Evolutionary conservation across 2,113 vertebrate genomes (phyloP), one percentile per base, ranked within the genome.

Genomic region (Megaptera novaeangliae): DNA sequence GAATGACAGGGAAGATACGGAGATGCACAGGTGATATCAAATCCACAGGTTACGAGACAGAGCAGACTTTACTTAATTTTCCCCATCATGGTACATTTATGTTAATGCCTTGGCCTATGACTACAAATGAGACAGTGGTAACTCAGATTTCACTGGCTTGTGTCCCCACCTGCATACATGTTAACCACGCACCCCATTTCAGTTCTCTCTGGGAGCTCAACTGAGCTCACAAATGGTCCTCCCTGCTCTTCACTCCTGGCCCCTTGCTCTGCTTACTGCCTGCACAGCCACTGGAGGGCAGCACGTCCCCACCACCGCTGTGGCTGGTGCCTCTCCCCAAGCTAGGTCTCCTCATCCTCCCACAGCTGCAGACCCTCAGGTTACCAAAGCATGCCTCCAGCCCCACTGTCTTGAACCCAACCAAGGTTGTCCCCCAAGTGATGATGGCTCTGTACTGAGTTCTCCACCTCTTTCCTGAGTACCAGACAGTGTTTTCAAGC

Each of bases 281-380:
- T 12, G 6, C 78, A 93, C 25, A 5, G 77, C 97, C 97, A 91
- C 97, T 15, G 49, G 97, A 71, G 97, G 96, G 98, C 98, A 98
- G 98, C 97, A 95, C 27, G 1, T 59, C 49, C 82, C 74, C 72
- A 44, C 41, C 5, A 6, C 85, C 81, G 0, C 59, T 5, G 77
- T 44, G 0, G 29, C 23, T 2, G 75, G 39, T 0, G 2, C 64
- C 71, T 23, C 6, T 25, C 39, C 23, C 9, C 9, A 13, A 46
- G 4, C 10, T 0, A 15, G 10, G 20, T 17, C 63, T 72, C 23
- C 18, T 41, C 20, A 1, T 21, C 61, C 31, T 39, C 20, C 23
- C 46, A 27, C 10, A 20, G 41, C 87, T 66, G 27, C 27, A 75
- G 63, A 63, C 31, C n/a, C 18, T 29, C 29, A 27, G 36, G 66